Percentiles rank a stretch among this genome's conserved stretches.
Conservation (phyloP, 2,113 vertebrate species). For the Struthidea cinerea region DNA sequence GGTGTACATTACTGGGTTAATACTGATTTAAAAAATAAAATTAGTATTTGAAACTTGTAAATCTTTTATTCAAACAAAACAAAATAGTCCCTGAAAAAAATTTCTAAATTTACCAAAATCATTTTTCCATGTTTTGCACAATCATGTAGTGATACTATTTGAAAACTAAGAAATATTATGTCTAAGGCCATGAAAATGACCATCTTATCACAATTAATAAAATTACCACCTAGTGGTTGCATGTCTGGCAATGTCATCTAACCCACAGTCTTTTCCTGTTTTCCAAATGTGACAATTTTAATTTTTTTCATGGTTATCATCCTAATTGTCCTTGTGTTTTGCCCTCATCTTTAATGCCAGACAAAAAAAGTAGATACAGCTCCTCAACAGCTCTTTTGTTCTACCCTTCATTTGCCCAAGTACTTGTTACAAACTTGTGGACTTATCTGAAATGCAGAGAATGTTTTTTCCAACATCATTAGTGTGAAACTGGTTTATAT, state of each 20-base stretch:
- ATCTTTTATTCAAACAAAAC: not conserved
- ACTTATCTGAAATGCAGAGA: not conserved
- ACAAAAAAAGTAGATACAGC: not conserved
- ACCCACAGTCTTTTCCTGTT: not conserved
- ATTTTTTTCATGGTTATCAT: not conserved
- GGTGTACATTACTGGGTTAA: not conserved
- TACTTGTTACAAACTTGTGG: not conserved
- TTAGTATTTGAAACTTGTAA: not conserved
- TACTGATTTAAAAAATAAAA: not conserved
- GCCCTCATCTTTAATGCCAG: not conserved
- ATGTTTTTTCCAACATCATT: not conserved
- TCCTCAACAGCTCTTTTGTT: not conserved
- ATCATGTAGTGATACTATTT: not conserved
- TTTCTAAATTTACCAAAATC: not conserved
- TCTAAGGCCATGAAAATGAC: not conserved
- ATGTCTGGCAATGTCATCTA: not conserved
- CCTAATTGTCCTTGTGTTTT: not conserved
- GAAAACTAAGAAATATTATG: not conserved
- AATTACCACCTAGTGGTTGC: not conserved
- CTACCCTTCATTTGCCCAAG: not conserved
- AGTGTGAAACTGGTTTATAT: not conserved
- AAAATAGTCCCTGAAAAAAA: not conserved
- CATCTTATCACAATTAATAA: not conserved
- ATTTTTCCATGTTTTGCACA: not conserved
- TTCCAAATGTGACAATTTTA: not conserved